Base-by-base conservation (phyloP, 2,113 vertebrate species). In the Aphyosemion australe region DNA sequence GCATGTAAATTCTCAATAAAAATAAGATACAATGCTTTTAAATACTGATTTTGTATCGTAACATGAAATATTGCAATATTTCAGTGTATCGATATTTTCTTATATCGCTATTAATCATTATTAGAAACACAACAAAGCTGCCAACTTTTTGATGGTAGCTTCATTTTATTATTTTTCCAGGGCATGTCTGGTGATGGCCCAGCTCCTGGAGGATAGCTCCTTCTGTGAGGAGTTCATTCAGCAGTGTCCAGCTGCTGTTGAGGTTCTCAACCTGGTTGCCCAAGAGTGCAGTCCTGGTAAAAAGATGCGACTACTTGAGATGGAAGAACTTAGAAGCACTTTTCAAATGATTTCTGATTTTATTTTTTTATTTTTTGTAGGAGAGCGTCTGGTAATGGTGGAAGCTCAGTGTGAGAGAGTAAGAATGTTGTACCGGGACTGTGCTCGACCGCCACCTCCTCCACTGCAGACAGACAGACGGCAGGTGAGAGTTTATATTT, bases 221-320 rank as follows among this genome's bases (percentile, higher is more conserved):
- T 99, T 99, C 86, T 99, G 97, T 93, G 97, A 99, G 90, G 97
- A 98, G 87, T 99, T 99, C 86, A 98, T 99, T 87, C 96, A 99
- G 80, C 97, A 99, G 84, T 99, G 97, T 79, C 97, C 97, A 51
- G 96, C 97, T 64, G 97, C 97, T 59, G 95, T 98, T 31, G 97
- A 99, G 83, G 97, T 99, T 69, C 93, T 98, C 10, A 99, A 98
- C 89, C 92, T 98, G 6, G 97, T 98, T 20, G 97, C 97, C 0
- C 97, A 99, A 88, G 97, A 99, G 71, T 99, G 97, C 87, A 97
- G 96, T 82, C 96, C 97, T 48, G 96, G 97, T 97, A 84, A 86
- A 94, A 7, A 39, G 34, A 14, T 15, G 9, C 13, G 32, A 42
- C 53, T 9, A 48, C 54, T 16, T 34, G 6, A 63, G 56, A n/a